Evolutionary conservation across 2,888 invertebrate genomes (phyloP).

Genomic region (Spialia ferax): DNA sequence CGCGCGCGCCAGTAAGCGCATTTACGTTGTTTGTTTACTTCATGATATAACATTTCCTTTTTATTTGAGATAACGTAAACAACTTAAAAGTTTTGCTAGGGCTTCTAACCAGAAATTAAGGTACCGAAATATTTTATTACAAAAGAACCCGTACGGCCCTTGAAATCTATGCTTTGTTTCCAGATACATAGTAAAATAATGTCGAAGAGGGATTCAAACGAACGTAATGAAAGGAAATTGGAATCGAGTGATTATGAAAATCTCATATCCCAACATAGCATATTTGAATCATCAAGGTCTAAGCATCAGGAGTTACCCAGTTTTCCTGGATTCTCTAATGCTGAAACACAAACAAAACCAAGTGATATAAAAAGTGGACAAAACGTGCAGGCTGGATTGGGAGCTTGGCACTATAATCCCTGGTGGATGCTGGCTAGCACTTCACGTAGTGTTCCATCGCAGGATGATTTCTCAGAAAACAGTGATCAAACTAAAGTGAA

Average conservation of each 20-base stretch:
- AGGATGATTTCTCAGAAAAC: slow-evolving; percentile 78
- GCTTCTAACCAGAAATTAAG: background rate
- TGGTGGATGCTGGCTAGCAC: slow-evolving; percentile 86
- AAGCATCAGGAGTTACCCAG: slow-evolving; percentile 81
- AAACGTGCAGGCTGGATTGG: slow-evolving; percentile 70
- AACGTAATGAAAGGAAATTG: slow-evolving; percentile 80
- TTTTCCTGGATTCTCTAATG: slow-evolving; percentile 83
- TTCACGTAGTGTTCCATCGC: slow-evolving; percentile 76
- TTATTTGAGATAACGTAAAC: slow-evolving; percentile 21
- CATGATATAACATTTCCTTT: slow-evolving; percentile 44
- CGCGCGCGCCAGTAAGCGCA: slow-evolving; percentile 59
- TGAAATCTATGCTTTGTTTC: slow-evolving; percentile 42
- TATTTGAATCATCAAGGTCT: slow-evolving; percentile 77
- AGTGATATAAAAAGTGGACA: slow-evolving; percentile 75
- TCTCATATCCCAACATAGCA: slow-evolving; percentile 80
- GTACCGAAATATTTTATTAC: no score
- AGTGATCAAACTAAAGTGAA: slow-evolving; percentile 80
- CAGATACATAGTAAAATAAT: slow-evolving; percentile 60
- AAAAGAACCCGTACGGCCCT: background rate
- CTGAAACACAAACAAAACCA: slow-evolving; percentile 83
- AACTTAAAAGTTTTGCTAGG: slow-evolving; percentile 19
- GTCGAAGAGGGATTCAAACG: slow-evolving; percentile 82
- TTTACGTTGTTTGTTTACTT: slow-evolving; percentile 82
- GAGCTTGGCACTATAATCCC: slow-evolving; percentile 84
- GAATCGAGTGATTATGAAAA: slow-evolving; percentile 82